These are phyloP conservation scores for Nebria brevicollis DNA, from an alignment of 2,888 invertebrate species.

Conservation along the genomic window DNA sequence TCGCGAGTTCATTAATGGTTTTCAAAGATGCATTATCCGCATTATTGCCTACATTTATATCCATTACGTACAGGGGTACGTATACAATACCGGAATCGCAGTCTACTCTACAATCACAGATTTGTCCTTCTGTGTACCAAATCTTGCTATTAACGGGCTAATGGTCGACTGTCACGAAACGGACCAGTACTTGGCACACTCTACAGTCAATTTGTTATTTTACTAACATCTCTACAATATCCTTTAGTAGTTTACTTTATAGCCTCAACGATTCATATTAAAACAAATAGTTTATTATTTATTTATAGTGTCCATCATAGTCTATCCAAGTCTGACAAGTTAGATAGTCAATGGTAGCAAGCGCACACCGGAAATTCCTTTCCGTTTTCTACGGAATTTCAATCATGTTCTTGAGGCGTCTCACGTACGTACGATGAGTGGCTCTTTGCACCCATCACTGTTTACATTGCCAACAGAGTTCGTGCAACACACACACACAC, in stretches of 20 bases:
- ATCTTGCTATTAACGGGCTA: neutral
- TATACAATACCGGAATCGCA: constrained; percentile 8
- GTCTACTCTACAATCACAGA: constrained; percentile 38
- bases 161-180: neutral
- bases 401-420: constrained; percentile 23
- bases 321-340: neutral
- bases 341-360: neutral
- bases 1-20: constrained; percentile 61
- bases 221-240: neutral
- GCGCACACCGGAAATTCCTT: constrained; percentile 6
- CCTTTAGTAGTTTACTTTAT: neutral
- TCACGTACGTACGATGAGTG: constrained; percentile 13
- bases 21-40: constrained; percentile 61
- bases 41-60: constrained; percentile 62
- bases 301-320: neutral
- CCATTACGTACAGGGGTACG: constrained; percentile 54
- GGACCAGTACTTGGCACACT: neutral
- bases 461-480: constrained; percentile 12
- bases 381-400: constrained; percentile 19
- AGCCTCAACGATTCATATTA: neutral
- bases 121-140: constrained; percentile 36
- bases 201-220: neutral
- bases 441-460: constrained; percentile 10
- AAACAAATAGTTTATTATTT: neutral
- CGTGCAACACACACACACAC: neutral